These are phyloP conservation scores for Drosophila pseudoananassae DNA, from an alignment of 1,140 invertebrate species.

Conservation along the genomic window DNA sequence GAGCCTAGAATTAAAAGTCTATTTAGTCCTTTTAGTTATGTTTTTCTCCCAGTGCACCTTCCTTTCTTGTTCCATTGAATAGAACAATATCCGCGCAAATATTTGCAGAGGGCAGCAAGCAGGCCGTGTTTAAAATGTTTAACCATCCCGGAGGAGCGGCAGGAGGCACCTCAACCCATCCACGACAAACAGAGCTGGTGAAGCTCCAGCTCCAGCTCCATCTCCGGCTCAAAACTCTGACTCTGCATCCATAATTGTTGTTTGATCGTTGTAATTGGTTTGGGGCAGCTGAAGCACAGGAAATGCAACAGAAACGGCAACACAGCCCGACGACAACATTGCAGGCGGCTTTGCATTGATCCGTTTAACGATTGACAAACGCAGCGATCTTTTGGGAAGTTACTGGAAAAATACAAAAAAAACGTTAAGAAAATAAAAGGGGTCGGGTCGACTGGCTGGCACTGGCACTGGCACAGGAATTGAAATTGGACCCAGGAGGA, in stretches of 20 bases:
- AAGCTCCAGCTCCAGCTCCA: conserved; percentile 49
- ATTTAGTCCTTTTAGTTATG: neutral
- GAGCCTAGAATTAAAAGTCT: neutral
- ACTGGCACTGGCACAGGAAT: neutral
- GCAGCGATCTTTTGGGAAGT: conserved; percentile 32
- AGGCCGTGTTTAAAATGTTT: conserved; percentile 63
- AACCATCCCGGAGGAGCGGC: conserved; percentile 22
- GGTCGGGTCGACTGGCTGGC: conserved; percentile 10
- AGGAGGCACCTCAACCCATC: neutral
- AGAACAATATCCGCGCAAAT: conserved; percentile 82
- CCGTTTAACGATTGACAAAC: conserved; percentile 80
- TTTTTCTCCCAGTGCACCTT: conserved; percentile 34
- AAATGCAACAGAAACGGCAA: conserved; percentile 54
- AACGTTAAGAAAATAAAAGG: conserved; percentile 28
- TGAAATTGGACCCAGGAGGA: conserved; percentile 16
- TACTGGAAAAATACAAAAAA: conserved; percentile 5
- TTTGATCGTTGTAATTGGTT: conserved; percentile 83
- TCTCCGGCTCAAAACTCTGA: conserved; percentile 21
- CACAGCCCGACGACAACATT: conserved; percentile 32
- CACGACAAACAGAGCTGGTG: conserved; percentile 29
- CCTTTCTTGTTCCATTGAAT: conserved; percentile 69
- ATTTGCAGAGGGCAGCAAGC: conserved; percentile 73
- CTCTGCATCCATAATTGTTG: conserved; percentile 73
- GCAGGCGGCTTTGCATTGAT: conserved; percentile 72
- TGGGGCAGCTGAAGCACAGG: conserved; percentile 65